These are phyloP conservation scores for Arenaria interpres DNA, from an alignment of 2,113 vertebrate species.

Conservation along the genomic window DNA sequence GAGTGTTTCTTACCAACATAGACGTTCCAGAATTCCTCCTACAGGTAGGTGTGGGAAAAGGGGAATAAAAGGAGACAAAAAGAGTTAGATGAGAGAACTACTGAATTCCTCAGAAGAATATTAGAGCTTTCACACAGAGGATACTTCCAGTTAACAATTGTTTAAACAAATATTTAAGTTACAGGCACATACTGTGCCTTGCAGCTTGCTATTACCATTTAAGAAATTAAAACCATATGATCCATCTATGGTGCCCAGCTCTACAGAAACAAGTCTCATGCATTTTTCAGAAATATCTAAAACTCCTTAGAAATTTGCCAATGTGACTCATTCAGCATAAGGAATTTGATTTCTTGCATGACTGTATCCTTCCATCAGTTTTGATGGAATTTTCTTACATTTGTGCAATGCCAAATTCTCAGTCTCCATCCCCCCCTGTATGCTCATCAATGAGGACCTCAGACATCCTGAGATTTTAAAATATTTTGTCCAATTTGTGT, in stretches of 20 bases:
- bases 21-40: constrained; percentile 88
- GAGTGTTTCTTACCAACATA: constrained; percentile 83
- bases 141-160: neutral
- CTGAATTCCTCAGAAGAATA: neutral
- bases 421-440: neutral
- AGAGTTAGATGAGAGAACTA: neutral
- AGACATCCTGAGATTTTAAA: neutral
- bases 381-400: neutral
- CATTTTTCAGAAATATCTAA: neutral
- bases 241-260: neutral
- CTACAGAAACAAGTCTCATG: neutral
- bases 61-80: constrained; percentile 24
- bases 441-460: neutral
- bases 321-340: neutral
- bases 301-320: neutral
- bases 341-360: neutral
- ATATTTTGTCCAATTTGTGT: neutral
- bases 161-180: neutral
- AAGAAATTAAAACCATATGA: neutral
- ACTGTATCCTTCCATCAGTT: neutral
- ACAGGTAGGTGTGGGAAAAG: neutral
- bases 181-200: neutral
- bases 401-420: neutral
- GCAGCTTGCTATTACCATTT: neutral
- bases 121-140: neutral